Evolutionary conservation across 2,888 invertebrate genomes (phyloP).

Genomic region (Ormia ochracea): DNA sequence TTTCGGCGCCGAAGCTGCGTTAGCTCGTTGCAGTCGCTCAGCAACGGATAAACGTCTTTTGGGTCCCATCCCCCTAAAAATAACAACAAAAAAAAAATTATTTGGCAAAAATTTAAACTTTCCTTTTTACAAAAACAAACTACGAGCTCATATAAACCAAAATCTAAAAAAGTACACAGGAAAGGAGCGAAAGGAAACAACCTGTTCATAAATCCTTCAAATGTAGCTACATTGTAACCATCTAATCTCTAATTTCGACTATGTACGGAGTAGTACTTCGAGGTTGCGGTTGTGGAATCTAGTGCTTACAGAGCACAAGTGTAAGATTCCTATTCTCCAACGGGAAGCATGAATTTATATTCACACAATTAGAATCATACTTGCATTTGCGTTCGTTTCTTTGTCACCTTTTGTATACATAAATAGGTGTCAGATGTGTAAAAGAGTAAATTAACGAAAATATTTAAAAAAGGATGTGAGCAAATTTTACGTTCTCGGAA

Average conservation of each 20-base stretch:
- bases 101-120: not conserved
- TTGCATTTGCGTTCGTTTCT: conserved; percentile 1
- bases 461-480: not conserved
- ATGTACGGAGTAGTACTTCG: not conserved
- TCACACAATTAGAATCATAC: not conserved
- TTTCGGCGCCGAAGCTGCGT: conserved; percentile 65
- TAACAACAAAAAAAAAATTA: conserved; percentile 11
- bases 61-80: conserved; percentile 72
- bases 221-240: conserved; percentile 21
- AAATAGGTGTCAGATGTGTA: not conserved
- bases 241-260: not conserved
- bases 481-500: no score
- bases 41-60: conserved; percentile 73
- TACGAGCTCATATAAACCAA: no score
- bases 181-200: not conserved
- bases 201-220: conserved; percentile 33
- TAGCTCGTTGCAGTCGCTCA: conserved; percentile 72
- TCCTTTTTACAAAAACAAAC: not conserved
- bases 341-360: conserved; percentile 8
- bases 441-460: not conserved
- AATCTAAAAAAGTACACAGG: not conserved
- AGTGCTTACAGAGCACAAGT: conserved; percentile 31
- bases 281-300: not conserved
- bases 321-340: conserved; percentile 43
- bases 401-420: not conserved